Percentiles rank a stretch among this genome's conserved stretches.
Conservation (phyloP, 2,888 invertebrate species). For the Exocentrus adspersus region DNA sequence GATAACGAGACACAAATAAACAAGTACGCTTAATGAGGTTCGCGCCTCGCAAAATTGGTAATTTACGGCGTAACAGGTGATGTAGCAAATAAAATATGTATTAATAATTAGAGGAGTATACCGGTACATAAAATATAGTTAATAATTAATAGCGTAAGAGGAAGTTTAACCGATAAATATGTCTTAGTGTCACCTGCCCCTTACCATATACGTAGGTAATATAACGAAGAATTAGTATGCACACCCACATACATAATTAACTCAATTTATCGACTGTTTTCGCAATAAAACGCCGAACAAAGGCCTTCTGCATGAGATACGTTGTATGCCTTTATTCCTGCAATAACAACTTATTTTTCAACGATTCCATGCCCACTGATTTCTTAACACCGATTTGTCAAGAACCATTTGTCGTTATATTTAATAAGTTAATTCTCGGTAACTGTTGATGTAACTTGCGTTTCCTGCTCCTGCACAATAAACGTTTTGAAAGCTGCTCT, state of each 20-base stretch:
- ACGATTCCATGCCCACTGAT: neutral
- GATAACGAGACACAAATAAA: slow-evolving; percentile 23
- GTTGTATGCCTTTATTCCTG: slow-evolving; percentile 1
- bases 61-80: slow-evolving; percentile 30
- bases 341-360: neutral
- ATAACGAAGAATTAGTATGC: slow-evolving; percentile 20
- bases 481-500: no score
- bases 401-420: neutral
- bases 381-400: neutral
- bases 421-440: no score
- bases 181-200: slow-evolving; percentile 32
- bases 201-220: slow-evolving; percentile 22
- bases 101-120: slow-evolving; percentile 29
- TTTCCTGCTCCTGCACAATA: no score
- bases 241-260: slow-evolving; percentile 23
- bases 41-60: slow-evolving; percentile 21
- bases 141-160: slow-evolving; percentile 28
- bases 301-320: slow-evolving; percentile 8
- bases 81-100: slow-evolving; percentile 25
- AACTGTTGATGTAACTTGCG: no score
- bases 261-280: slow-evolving; percentile 14
- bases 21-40: slow-evolving; percentile 17
- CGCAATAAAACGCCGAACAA: slow-evolving; percentile 10
- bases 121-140: slow-evolving; percentile 26
- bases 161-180: slow-evolving; percentile 34